Conservation (phyloP, 2,113 vertebrate species). For the Oreotrochilus melanogaster region DNA sequence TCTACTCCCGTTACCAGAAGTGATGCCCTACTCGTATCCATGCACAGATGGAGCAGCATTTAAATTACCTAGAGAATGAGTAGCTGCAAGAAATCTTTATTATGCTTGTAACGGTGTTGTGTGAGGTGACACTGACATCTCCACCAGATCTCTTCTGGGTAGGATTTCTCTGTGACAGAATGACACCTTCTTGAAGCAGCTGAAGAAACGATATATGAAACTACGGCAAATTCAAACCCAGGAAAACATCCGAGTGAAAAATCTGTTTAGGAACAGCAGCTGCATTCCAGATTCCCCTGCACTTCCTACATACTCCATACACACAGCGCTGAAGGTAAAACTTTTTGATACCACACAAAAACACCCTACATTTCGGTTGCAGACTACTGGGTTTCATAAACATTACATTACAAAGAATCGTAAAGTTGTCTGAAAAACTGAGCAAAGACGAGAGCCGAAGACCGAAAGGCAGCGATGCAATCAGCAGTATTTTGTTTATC, state of each 20-base stretch:
- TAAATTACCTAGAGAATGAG: neutral
- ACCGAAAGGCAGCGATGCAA: fast-evolving
- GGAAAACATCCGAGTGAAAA: too few relatives aligned
- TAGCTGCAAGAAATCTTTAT: neutral
- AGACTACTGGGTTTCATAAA: fast-evolving
- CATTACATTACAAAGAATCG: fast-evolving
- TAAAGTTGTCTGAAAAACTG: neutral
- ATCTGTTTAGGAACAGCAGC: too few relatives aligned
- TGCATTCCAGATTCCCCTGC: too few relatives aligned
- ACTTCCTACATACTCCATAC: too few relatives aligned
- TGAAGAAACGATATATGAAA: too few relatives aligned
- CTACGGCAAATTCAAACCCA: too few relatives aligned
- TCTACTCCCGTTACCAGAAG: neutral
- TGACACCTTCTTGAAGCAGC: too few relatives aligned
- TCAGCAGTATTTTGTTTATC: fast-evolving
- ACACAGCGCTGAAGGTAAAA: neutral
- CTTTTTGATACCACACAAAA: neutral
- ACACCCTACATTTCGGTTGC: fast-evolving
- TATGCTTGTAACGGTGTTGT: neutral
- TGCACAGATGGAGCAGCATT: neutral
- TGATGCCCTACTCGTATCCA: neutral
- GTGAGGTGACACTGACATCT: neutral
- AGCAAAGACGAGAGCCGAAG: neutral
- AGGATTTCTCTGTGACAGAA: neutral
- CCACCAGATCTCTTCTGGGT: neutral